phyloP scores from a whole-genome alignment of 2,888 invertebrate genomes.

The Cephus spinipes region DNA sequence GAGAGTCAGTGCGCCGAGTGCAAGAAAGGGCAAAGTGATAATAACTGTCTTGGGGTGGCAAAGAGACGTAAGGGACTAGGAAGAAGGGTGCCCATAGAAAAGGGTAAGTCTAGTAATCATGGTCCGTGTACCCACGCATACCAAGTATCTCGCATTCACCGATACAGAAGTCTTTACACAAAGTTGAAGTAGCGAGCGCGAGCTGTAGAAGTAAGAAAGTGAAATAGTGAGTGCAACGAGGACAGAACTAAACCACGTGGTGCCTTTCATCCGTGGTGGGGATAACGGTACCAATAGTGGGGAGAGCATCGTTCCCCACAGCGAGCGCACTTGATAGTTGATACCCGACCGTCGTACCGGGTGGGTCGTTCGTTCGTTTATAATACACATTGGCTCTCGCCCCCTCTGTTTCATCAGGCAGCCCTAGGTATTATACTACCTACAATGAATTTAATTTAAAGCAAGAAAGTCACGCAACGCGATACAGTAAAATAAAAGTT shows the following conservation, averaged over 20 bases:
- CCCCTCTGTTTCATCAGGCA: background rate
- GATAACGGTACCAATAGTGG: slow-evolving; percentile 7
- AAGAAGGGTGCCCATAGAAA: background rate
- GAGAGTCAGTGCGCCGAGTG: slow-evolving; percentile 33
- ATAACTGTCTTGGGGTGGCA: slow-evolving; percentile 34
- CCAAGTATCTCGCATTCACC: background rate
- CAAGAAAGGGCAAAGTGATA: slow-evolving; percentile 38
- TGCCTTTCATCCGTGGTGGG: slow-evolving; percentile 14
- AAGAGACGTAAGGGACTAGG: background rate
- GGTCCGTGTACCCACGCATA: background rate
- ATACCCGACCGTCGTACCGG: slow-evolving; percentile 52
- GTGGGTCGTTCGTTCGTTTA: slow-evolving; percentile 27
- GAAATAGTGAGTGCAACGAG: background rate
- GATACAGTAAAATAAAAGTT: background rate
- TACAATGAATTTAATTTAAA: background rate
- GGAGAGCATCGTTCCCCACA: slow-evolving; percentile 22
- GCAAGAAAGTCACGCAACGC: background rate
- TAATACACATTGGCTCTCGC: background rate
- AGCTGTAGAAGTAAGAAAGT: slow-evolving; percentile 21
- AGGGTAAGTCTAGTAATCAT: background rate
- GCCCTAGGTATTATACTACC: background rate
- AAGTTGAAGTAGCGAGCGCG: background rate
- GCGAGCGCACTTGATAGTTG: slow-evolving; percentile 38
- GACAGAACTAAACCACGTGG: slow-evolving; percentile 29
- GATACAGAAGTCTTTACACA: slow-evolving; percentile 10